Evolutionary conservation across 2,888 invertebrate species (phyloP), one percentile per base, ranked within the genome.

Genomic region (Scaptomyza cyrtandrae): DNA sequence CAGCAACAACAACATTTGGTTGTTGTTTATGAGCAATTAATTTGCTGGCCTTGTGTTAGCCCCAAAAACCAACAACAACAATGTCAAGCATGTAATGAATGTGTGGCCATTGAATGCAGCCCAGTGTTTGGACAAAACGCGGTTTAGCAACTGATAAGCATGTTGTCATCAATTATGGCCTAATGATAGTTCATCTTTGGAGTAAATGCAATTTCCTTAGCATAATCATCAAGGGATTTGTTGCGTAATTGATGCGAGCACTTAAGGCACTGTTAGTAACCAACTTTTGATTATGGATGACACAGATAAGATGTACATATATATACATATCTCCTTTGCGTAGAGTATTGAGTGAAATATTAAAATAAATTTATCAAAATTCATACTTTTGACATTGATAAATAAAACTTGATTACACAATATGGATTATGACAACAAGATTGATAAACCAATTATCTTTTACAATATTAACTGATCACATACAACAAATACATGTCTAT

Each of bases 11-110:
- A 55, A 39, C 41, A 55, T 41, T 37, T 37, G 27, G 39, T 9
- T 16, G 46, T 57, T 65, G 71, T 69, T 81, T 86, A 86, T 84
- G 78, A 75, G 78, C 85, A 81, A 81, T 81, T 81, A 81, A 86
- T 84, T 84, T 86, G 84, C 84, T 56, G 50, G 65, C 68, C 27
- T 55, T 49, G 57, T 46, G 60, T 53, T 44, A 10, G 24, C 24
- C 24, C 39, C 41, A 37, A 29, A 29, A 33, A 33, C 16, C 41
- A 41, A 27, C 55, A 55, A 60, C 55, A 55, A 67, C 78, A 78
- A 68, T 55, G 75, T 33, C 78, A 43, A 43, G 53, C 67, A 58
- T 24, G 24, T 61, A 77, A 84, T 78, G 68, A 77, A 77, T 64
- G 63, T 43, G 55, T 41, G 16, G 46, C 55, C 60, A 67, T 60